Conservation (phyloP, 2,113 vertebrate species). For the Promerops cafer region DNA sequence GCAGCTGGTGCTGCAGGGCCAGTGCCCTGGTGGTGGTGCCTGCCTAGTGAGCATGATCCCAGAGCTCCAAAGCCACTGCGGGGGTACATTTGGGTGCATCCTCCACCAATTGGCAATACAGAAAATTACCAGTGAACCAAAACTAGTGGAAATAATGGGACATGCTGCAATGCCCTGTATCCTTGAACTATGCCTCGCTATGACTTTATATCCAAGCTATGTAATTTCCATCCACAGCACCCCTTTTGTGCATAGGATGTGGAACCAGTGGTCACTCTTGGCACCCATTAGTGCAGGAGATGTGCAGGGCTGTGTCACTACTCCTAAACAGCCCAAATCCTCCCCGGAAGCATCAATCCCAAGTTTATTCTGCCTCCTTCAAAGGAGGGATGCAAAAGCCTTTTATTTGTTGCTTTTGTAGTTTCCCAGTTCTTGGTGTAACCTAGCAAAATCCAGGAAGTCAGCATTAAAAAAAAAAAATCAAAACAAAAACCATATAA, state of each 20-base stretch:
- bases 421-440: background rate
- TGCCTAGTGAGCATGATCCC: background rate
- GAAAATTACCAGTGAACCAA: background rate
- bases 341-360: background rate
- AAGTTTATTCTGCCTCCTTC: background rate
- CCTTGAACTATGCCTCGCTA: background rate
- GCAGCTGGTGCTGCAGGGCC: rapidly evolving
- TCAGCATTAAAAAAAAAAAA: background rate
- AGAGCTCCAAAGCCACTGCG: background rate
- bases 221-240: background rate
- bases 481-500: background rate
- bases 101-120: background rate
- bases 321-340: background rate
- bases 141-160: background rate
- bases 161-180: background rate
- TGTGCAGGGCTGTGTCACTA: rapidly evolving
- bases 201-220: background rate
- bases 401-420: background rate
- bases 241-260: background rate
- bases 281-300: rapidly evolving
- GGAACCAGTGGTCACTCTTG: background rate
- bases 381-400: background rate
- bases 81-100: background rate
- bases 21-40: background rate
- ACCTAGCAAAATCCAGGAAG: background rate